Evolutionary conservation across 2,888 invertebrate species (phyloP), one percentile per base, ranked within the genome.

Genomic region (Tigriopus californicus): DNA sequence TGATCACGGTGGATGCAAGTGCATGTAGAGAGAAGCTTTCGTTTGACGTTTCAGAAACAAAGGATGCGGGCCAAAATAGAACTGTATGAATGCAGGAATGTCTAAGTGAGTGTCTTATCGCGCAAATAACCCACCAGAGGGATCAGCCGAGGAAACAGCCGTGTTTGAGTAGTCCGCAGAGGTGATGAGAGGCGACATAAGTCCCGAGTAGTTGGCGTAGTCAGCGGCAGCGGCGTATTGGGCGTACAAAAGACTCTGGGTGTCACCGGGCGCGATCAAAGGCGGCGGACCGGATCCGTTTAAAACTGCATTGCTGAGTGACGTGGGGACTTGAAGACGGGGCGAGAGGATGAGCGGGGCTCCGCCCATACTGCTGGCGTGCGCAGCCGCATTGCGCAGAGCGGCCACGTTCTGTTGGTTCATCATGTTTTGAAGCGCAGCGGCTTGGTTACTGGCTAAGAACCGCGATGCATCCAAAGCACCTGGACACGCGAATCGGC

Each of bases 61-160:
- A 33, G 33, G 3, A 33, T 33, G 8, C 33, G 33, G 33, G 33
- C 33, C 33, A 33, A 33, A 33, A 33, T 33, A 33, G 33, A 33
- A 33, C 33, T 33, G 33, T 33, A 33, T 33, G 33, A 33, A 33
- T 33, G 33, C 33, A 33, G 33, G 33, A 33, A 33, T 33, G 33
- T 33, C 8, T 33, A 33, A 33, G 33, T 5, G 33, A 33, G 33
- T 58, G 60, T 61, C 71, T 82, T 80, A 83, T 78, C 82, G 82
- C 75, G 82, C 82, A 79, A 83, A 84, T 75, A 83, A 84, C 90
- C 88, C 89, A 90, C 90, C 90, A 80, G 87, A 83, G 80, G 89
- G 87, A 77, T 89, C 89, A 44, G 67, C 65, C 65, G 79, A 33
- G 33, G 33, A 33, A 33, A 33, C 33, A 33, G 33, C 33, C 33